Conservation (phyloP, 1,140 invertebrate species). For the Drosophila sp. region DNA sequence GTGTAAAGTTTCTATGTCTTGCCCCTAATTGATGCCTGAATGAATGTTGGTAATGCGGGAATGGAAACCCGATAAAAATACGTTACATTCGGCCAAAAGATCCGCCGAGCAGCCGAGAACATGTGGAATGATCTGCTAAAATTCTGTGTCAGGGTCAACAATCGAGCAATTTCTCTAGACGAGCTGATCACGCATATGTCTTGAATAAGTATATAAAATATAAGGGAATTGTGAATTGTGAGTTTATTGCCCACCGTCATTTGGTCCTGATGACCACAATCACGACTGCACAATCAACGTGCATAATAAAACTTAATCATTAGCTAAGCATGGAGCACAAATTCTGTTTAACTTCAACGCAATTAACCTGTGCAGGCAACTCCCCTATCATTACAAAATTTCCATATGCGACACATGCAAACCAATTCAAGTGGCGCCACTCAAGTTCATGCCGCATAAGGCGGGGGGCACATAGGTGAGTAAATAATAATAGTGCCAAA, state of each 20-base stretch:
- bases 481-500: conserved; percentile 18
- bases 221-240: too few relatives aligned
- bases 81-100: conserved; percentile 50
- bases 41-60: conserved; percentile 10
- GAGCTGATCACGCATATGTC: neutral
- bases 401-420: conserved; percentile 73
- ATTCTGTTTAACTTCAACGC: conserved; percentile 38
- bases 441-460: conserved; percentile 27
- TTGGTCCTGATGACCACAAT: conserved; percentile 27
- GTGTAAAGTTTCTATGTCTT: neutral
- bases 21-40: conserved; percentile 11
- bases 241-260: neutral
- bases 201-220: too few relatives aligned
- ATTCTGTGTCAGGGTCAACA: conserved; percentile 69
- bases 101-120: conserved; percentile 23
- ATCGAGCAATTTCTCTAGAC: conserved; percentile 34
- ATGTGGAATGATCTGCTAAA: conserved; percentile 46
- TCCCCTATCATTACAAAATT: conserved; percentile 72
- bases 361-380: conserved; percentile 52
- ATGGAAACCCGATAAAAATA: conserved; percentile 39
- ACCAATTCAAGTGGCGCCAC: conserved; percentile 48
- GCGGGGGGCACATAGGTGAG: conserved; percentile 1
- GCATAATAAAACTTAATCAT: conserved; percentile 63
- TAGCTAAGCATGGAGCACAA: conserved; percentile 52
- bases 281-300: conserved; percentile 55